phyloP scores from a whole-genome alignment of 2,888 invertebrate genomes.

The Quadriops clusia region DNA sequence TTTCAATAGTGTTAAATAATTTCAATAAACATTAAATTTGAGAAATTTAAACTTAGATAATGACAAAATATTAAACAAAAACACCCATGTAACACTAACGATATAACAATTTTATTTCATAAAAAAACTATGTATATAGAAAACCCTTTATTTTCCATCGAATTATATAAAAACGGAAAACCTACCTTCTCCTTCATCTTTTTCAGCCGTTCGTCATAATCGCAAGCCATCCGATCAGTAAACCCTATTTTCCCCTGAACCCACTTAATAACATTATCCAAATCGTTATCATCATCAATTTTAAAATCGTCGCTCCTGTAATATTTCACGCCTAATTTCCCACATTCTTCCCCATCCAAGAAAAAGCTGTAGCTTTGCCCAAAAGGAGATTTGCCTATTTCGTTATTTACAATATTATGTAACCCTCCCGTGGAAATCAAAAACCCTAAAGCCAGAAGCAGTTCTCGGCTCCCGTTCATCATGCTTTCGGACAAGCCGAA shows the following conservation, averaged over 20 bases:
- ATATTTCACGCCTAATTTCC: neutral
- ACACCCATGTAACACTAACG: no score
- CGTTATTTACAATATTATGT: slow-evolving; percentile 17
- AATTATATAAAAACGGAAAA: no score
- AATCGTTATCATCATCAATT: slow-evolving; percentile 10
- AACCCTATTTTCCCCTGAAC: slow-evolving; percentile 12
- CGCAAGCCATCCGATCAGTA: no score
- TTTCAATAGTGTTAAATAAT: no score
- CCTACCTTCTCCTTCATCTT: no score
- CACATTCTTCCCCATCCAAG: neutral
- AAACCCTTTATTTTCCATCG: no score
- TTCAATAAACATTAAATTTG: no score
- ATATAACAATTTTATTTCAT: no score
- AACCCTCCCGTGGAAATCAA: slow-evolving; percentile 27
- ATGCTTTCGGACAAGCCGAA: slow-evolving; percentile 24
- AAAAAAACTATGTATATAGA: no score
- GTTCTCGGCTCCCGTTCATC: slow-evolving; percentile 23
- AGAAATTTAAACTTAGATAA: no score
- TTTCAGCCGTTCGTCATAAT: no score
- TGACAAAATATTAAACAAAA: no score
- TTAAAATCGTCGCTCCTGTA: slow-evolving; percentile 3
- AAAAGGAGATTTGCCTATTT: slow-evolving; percentile 18
- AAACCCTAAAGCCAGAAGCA: slow-evolving; percentile 33
- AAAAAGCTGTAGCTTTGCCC: slow-evolving; percentile 11
- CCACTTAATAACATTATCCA: slow-evolving; percentile 12